phyloP scores from a whole-genome alignment of 2,888 invertebrate species.

The Boloria selene region DNA sequence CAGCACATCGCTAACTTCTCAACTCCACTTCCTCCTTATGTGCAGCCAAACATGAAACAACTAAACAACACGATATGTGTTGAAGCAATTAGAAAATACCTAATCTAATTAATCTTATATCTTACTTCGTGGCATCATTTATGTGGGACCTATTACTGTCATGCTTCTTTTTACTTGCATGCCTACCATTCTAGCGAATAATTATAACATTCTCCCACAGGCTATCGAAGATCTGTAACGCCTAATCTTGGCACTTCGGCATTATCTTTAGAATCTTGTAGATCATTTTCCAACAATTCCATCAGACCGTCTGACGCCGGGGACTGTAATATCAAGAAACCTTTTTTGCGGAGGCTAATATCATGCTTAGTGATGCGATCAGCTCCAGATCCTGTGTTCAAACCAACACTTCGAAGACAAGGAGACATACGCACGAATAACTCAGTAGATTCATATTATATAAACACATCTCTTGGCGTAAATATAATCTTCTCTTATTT shows the following conservation, averaged over 20 bases:
- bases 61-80: no score
- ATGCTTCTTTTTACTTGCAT: no score
- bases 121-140: no score
- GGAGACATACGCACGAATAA: constrained; percentile 48
- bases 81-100: no score
- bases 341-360: constrained; percentile 64
- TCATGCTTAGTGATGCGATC: constrained; percentile 66
- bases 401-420: constrained; percentile 36
- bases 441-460: constrained; percentile 67
- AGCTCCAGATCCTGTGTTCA: constrained; percentile 48
- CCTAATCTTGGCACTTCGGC: constrained; percentile 69
- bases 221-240: constrained; percentile 55
- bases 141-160: no score
- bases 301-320: constrained; percentile 32
- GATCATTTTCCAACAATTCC: constrained; percentile 39
- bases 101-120: no score
- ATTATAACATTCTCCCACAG: constrained; percentile 46
- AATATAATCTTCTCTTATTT: constrained; percentile 40
- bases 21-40: no score
- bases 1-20: no score
- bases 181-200: no score
- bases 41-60: no score
- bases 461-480: constrained; percentile 67
- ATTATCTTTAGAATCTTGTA: constrained; percentile 55
- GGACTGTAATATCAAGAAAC: constrained; percentile 55